Conservation (phyloP, 2,797 vertebrate species). For the Psittacula derbiana region DNA sequence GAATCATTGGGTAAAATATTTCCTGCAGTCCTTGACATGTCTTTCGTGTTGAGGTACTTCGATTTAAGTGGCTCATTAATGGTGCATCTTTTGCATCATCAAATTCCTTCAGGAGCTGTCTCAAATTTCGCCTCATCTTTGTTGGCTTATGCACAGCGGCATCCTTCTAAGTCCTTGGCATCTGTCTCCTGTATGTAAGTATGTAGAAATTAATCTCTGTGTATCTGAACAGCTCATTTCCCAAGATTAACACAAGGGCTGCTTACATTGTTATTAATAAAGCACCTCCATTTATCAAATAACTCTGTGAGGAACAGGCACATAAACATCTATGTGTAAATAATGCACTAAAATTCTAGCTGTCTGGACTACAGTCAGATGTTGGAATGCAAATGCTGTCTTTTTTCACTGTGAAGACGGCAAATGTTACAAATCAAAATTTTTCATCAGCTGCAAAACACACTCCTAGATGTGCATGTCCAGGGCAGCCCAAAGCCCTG, state of each 20-base stretch:
- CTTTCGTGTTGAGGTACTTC: not conserved
- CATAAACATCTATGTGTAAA: not conserved
- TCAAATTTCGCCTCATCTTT: not conserved
- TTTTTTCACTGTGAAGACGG: not conserved
- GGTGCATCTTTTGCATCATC: not conserved
- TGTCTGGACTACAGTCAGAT: not conserved
- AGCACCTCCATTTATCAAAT: not conserved
- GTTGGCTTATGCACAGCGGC: not conserved
- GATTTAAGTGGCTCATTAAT: not conserved
- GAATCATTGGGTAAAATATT: not conserved
- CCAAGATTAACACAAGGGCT: not conserved
- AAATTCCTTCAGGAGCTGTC: not conserved
- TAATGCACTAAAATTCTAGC: not conserved
- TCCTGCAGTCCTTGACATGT: not conserved
- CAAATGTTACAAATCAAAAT: not conserved
- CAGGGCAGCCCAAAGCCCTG: not conserved
- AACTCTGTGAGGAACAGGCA: not conserved
- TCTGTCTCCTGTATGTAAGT: not conserved
- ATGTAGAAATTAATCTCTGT: not conserved
- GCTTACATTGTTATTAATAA: not conserved
- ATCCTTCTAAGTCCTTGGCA: not conserved
- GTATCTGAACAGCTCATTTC: not conserved
- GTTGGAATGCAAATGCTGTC: not conserved
- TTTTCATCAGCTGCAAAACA: not conserved
- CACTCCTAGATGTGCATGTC: not conserved